Evolutionary conservation across 1,140 invertebrate genomes (phyloP).

Genomic region (Cotesia chilonis): DNA sequence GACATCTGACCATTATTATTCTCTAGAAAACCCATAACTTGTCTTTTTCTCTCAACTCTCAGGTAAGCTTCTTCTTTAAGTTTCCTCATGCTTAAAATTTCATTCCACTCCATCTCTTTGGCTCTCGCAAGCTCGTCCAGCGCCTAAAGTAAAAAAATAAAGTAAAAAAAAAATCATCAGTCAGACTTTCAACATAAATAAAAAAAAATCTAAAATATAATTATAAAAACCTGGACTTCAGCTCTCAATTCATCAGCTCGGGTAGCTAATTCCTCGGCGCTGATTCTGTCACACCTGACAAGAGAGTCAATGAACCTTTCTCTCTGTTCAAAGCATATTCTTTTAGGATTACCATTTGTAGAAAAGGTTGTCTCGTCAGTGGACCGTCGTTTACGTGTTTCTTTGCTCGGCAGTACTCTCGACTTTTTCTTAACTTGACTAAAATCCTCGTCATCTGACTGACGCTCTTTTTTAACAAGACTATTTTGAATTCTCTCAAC

Average conservation of each 20-base stretch:
- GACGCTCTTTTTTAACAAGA: constrained; percentile 51
- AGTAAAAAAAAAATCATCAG: too few relatives aligned
- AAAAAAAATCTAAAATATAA: background rate
- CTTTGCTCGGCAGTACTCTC: constrained; percentile 33
- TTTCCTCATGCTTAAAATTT: constrained; percentile 79
- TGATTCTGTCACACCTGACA: constrained; percentile 54
- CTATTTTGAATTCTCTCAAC: constrained; percentile 22
- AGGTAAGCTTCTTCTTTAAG: constrained; percentile 82
- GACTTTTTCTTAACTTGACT: constrained; percentile 37
- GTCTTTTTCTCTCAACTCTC: constrained; percentile 73
- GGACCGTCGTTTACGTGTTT: constrained; percentile 51
- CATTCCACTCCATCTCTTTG: constrained; percentile 87
- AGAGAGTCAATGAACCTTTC: constrained; percentile 57
- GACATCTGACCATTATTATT: constrained; percentile 44
- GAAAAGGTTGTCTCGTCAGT: constrained; percentile 43
- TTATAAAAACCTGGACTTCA: constrained; percentile 54
- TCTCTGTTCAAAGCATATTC: constrained; percentile 54
- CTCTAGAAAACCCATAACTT: constrained; percentile 67
- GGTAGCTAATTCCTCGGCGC: constrained; percentile 53
- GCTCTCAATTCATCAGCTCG: constrained; percentile 55
- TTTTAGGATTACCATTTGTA: constrained; percentile 53
- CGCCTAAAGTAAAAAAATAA: constrained; percentile 62
- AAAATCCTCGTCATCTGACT: constrained; percentile 36
- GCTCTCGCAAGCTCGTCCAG: constrained; percentile 74
- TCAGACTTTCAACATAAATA: background rate